phyloP scores from a whole-genome alignment of 2,888 invertebrate species.

The Polymixis flavicincta region DNA sequence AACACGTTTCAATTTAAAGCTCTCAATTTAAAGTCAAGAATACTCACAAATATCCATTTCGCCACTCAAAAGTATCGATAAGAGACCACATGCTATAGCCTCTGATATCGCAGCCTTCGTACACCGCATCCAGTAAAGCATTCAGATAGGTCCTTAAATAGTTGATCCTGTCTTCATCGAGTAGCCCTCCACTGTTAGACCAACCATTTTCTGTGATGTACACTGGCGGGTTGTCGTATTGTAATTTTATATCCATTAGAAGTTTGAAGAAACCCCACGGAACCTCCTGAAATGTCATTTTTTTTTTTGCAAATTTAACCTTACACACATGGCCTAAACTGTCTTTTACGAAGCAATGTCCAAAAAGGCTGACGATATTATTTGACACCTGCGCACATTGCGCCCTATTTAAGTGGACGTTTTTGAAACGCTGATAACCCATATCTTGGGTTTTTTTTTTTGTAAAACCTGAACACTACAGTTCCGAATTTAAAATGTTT shows the following conservation, averaged over 20 bases:
- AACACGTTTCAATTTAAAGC: not conserved
- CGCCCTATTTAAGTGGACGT: no score
- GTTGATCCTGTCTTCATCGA: constrained; percentile 86
- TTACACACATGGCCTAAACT: no score
- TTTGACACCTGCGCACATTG: no score
- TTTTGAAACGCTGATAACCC: no score
- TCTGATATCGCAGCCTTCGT: constrained; percentile 85
- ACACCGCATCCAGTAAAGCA: constrained; percentile 85
- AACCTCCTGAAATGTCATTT: constrained; percentile 82
- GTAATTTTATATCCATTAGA: constrained; percentile 85
- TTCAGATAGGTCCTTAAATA: constrained; percentile 84
- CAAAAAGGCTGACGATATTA: no score
- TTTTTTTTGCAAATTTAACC: no score
- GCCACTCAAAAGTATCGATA: constrained; percentile 93
- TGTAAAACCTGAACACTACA: no score
- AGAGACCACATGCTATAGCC: constrained; percentile 92
- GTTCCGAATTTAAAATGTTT: not conserved
- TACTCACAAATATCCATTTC: constrained; percentile 89
- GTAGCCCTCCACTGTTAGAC: constrained; percentile 84
- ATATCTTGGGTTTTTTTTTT: no score
- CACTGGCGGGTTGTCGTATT: constrained; percentile 90
- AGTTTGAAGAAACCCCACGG: constrained; percentile 91
- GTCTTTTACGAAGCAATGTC: no score
- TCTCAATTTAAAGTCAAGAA: constrained; percentile 19
- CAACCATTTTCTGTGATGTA: constrained; percentile 91